phyloP scores from a whole-genome alignment of 2,113 vertebrate genomes.

The Silurus meridionalis region DNA sequence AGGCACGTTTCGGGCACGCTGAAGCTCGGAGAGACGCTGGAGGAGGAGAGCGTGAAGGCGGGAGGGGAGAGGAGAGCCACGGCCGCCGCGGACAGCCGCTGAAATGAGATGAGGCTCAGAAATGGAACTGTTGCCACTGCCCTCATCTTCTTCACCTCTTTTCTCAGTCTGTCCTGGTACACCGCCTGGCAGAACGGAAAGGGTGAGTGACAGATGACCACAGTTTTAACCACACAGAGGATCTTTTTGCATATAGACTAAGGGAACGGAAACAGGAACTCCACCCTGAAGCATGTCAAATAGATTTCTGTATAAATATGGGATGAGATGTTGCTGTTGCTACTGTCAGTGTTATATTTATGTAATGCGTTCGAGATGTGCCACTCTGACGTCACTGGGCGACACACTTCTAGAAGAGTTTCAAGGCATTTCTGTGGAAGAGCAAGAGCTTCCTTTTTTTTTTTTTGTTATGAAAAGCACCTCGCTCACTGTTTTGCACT shows the following conservation, averaged over 20 bases:
- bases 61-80: constrained; percentile 58
- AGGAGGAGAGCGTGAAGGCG: constrained; percentile 11
- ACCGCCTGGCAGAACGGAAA: constrained; percentile 98
- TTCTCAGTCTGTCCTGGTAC: constrained; percentile 98
- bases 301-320: neutral
- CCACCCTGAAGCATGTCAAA: neutral
- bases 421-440: neutral
- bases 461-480: too few species aligned
- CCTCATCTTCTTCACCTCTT: constrained; percentile 93
- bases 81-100: constrained; percentile 82
- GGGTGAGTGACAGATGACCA: constrained; percentile 74
- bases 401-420: neutral
- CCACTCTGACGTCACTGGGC: neutral
- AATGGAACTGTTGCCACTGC: constrained; percentile 98
- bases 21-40: constrained; percentile 3
- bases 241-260: neutral
- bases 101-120: constrained; percentile 99
- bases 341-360: neutral
- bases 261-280: neutral
- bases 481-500: neutral
- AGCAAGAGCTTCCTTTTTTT: neutral
- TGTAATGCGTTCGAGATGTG: neutral
- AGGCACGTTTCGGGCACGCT: constrained; percentile 18
- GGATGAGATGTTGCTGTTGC: neutral
- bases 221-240: neutral